Evolutionary conservation across 2,113 vertebrate species (phyloP), one percentile per base, ranked within the genome.

Genomic region (Bufo gargarizans): DNA sequence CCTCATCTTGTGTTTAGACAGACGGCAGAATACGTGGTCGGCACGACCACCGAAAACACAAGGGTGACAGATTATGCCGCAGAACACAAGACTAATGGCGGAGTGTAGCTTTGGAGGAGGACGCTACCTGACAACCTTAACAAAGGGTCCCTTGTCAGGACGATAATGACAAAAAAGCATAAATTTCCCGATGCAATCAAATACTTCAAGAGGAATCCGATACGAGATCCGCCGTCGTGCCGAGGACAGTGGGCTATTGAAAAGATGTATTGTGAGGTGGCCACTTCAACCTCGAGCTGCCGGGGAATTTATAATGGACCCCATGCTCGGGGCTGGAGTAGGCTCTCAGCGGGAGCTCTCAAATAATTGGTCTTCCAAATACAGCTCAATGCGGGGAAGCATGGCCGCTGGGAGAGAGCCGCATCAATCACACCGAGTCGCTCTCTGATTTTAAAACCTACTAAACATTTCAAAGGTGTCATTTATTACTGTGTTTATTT

Each of bases 111-210:
- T 90, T 85, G 2, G 85, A 72, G 58, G 90, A 91, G 91, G 91
- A 89, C 89, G 90, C 89, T 61, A 92, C 91, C 86, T 19, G 4
- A 83, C 90, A 76, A 90, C 90, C 89, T 91, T 89, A 89, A 90
- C 91, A 91, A 92, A 91, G 91, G 92, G 92, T 91, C 92, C 92
- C 90, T 77, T 85, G 90, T 88, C 90, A 77, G 0, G 89, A 90
- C 91, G 93, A 91, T 89, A 90, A 89, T 71, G 89, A 90, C 89
- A 84, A 89, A 88, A 92, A 92, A 91, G 91, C 89, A 91, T 89
- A 89, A 43, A 0, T 59, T 88, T 91, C 89, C 72, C 87, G 92
- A 92, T 77, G 92, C 89, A 91, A 90, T 90, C 90, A 90, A 91
- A 90, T 90, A 33, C 47, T 20, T 90, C 89, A 81, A 88, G 89